Base-by-base conservation (phyloP, 2,113 vertebrate species). In the Psittacus erithacus region DNA sequence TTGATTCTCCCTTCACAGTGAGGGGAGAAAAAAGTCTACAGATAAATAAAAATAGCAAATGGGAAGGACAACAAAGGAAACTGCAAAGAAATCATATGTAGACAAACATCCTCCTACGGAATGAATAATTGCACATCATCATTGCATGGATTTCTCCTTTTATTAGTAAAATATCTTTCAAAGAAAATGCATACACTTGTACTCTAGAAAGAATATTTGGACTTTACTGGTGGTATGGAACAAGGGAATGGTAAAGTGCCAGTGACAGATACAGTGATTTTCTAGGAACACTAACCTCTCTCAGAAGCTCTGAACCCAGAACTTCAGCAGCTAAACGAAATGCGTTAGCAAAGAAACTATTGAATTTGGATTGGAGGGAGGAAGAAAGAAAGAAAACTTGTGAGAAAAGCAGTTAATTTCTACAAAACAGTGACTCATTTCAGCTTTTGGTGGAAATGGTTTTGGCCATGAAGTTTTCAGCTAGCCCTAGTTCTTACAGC, bases 11-110 rank as follows among this genome's bases (percentile, higher is more conserved):
- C 69, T 91, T 86, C 81, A 43, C 50, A 22, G 13, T 14, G 22
- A 57, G 68, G 1, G 2, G 9, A 17, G 67, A 60, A 68, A 64
- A 2, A 55, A 15, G 35, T 13, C 70, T 35, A 3, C 29, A 76
- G 49, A 49, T 78, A 95, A 90, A 90, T 33, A 84, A 71, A 93
- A 96, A 89, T 71, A 93, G 63, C 46, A 13, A 46, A 64, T 75
- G 91, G 64, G 50, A 73, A 68, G 35, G 70, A n/a, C 0, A 1
- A 76, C 62, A 85, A 60, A 94, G 71, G 75, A 68, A 64, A 57
- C 38, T 33, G 67, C 38, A n/a, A 69, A 76, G 93, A 50, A 53
- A 69, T 25, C 64, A 10, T 6, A 10, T 23, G 64, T 47, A 78
- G 83, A 11, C 60, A 86, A 95, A 89, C 65, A 50, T 43, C 91